Evolutionary conservation across 2,113 vertebrate species (phyloP), one percentile per base, ranked within the genome.

Genomic region (Beaufortia kweichowensis): DNA sequence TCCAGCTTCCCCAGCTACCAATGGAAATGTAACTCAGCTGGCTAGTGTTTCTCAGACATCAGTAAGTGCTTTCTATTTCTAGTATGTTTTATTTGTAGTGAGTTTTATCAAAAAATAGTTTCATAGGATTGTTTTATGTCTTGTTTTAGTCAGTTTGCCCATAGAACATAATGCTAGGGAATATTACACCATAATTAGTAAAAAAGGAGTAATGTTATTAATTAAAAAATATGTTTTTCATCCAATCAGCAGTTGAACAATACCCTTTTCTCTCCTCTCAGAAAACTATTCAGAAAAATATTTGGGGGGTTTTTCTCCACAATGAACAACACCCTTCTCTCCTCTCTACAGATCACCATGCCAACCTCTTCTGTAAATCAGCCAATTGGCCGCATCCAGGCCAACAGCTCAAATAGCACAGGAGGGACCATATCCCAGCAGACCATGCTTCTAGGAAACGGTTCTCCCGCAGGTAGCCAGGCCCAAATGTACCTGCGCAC

Each of bases 401-500:
- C 91, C 76, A 93, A 94, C 88, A 95, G 90, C 86, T 93, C 92
- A 68, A 93, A 92, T 67, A 92, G 93, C 87, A 92, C 91, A 33
- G 78, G 81, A 1, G 78, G 87, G 12, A 79, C 86, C 2, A 93
- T 97, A 84, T 95, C 94, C 86, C 96, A 96, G 87, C 95, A 98
- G 91, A 93, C 95, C 50, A 94, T 96, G 94, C 87, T 97, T 61
- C 89, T 97, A 82, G 95, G 95, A 84, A 95, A 93, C 83, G 92
- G 94, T 80, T 95, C 95, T 9, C 91, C 93, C 77, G 94, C 92
- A 87, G 86, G 94, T 75, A 98, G 94, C 89, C 95, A 97, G 90
- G 94, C 96, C 85, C 96, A 98, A 83, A 97, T 98, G 95, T 97
- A 96, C 77, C 95, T 98, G 1, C 93, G 95, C 83, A 96, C 95